phyloP scores from a whole-genome alignment of 2,797 vertebrate species.

The Taenioides sp. region DNA sequence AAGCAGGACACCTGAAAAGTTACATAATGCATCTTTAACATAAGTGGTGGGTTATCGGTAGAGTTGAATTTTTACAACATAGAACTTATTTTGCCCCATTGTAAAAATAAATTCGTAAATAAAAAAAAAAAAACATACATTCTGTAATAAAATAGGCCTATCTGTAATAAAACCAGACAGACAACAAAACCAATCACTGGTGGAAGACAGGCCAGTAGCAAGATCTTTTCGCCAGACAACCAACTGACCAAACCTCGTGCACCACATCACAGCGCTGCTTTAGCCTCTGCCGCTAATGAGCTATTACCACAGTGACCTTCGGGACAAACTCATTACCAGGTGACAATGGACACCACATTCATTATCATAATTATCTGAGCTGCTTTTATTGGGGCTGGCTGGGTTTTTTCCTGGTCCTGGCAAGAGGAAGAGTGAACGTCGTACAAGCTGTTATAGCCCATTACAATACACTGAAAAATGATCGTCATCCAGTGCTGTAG shows the following conservation, averaged over 20 bases:
- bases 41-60: not conserved
- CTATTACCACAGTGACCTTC: conserved; percentile 65
- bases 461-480: conserved; percentile 32
- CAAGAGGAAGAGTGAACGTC: conserved; percentile 24
- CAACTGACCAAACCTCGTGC: conserved; percentile 39
- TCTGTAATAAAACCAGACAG: conserved; percentile 25
- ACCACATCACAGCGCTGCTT: conserved; percentile 40
- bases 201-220: conserved; percentile 30
- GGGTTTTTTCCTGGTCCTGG: conserved; percentile 36
- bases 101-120: not conserved
- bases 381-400: conserved; percentile 46
- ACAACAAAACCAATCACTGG: conserved; percentile 30
- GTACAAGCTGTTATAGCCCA: conserved; percentile 34
- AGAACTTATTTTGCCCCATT: not conserved
- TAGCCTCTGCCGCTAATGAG: conserved; percentile 64
- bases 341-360: conserved; percentile 64
- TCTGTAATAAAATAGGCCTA: conserved; percentile 18
- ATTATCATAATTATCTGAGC: conserved; percentile 69
- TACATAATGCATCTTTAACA: too few species aligned
- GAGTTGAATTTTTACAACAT: too few species aligned
- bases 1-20: too few species aligned
- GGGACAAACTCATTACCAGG: conserved; percentile 69
- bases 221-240: conserved; percentile 42
- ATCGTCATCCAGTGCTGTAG: conserved; percentile 7
- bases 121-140: not conserved